Percentiles rank a stretch among this genome's conserved stretches.
Evolutionary conservation across 2,113 vertebrate species (phyloP).

Genomic region (Tetrax tetrax): DNA sequence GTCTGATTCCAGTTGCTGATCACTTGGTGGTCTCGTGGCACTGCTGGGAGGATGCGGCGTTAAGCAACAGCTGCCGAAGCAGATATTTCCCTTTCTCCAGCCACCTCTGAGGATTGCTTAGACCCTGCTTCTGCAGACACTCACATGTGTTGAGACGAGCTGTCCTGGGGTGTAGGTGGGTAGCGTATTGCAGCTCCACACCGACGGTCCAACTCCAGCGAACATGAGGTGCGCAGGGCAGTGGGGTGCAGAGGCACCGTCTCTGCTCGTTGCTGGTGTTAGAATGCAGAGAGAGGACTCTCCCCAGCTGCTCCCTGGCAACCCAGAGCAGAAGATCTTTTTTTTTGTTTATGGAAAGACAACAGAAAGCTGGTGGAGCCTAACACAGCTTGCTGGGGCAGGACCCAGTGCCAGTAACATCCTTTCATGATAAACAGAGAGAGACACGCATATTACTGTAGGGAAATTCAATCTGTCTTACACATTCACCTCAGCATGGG

Average conservation of each 20-base stretch:
- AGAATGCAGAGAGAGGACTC: neutral
- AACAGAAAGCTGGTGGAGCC: neutral
- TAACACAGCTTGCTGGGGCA: neutral
- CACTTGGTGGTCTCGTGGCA: neutral
- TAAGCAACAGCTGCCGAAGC: neutral
- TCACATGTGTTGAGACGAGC: neutral
- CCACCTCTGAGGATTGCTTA: neutral
- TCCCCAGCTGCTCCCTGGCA: neutral
- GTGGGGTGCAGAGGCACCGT: fast-evolving
- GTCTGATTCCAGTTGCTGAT: neutral
- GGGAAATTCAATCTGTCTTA: neutral
- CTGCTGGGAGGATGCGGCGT: neutral
- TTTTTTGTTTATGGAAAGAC: neutral
- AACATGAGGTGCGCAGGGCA: neutral
- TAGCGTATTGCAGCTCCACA: neutral
- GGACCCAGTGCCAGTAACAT: neutral
- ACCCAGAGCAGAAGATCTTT: neutral
- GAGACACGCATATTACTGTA: neutral
- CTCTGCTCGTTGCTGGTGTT: neutral
- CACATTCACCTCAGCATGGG: neutral
- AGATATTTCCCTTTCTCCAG: neutral
- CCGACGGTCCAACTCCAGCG: neutral
- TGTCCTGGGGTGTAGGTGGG: neutral
- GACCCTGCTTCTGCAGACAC: neutral
- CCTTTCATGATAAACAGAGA: neutral